phyloP scores from a whole-genome alignment of 2,888 invertebrate species.

The Pachycephus smyrnensis region DNA sequence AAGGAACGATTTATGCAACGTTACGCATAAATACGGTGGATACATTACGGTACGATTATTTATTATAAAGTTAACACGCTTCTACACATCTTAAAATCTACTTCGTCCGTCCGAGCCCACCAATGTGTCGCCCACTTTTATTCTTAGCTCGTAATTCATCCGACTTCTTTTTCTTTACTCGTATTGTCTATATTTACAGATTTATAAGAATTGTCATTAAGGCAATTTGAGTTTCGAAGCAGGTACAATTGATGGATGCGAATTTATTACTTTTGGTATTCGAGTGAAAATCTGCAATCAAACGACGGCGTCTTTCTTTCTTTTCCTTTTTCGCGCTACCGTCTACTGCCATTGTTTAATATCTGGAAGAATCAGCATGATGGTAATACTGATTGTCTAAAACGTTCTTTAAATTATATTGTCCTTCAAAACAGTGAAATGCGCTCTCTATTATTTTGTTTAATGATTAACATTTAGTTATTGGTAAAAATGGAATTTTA shows the following conservation, averaged over 20 bases:
- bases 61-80: conserved; percentile 40
- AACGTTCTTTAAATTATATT: not conserved
- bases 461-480: too few species aligned
- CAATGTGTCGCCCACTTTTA: conserved; percentile 37
- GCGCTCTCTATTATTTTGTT: not conserved
- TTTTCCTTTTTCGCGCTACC: not conserved
- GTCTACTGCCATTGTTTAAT: not conserved
- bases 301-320: not conserved
- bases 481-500: not conserved
- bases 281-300: not conserved
- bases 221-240: conserved; percentile 64
- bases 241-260: conserved; percentile 50
- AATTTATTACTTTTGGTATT: conserved; percentile 13
- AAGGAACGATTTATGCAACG: conserved; percentile 15
- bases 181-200: conserved; percentile 63
- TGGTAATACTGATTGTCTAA: not conserved
- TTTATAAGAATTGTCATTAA: conserved; percentile 61
- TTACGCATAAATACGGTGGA: conserved; percentile 42
- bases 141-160: conserved; percentile 30
- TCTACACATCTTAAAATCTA: conserved; percentile 35
- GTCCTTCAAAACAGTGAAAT: not conserved
- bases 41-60: conserved; percentile 48
- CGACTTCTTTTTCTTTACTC: conserved; percentile 28
- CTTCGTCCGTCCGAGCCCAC: conserved; percentile 48
- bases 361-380: conserved; percentile 12